Evolutionary conservation across 2,888 invertebrate genomes (phyloP), one percentile per base, ranked within the genome.

Genomic region (Eupithecia insigniata): DNA sequence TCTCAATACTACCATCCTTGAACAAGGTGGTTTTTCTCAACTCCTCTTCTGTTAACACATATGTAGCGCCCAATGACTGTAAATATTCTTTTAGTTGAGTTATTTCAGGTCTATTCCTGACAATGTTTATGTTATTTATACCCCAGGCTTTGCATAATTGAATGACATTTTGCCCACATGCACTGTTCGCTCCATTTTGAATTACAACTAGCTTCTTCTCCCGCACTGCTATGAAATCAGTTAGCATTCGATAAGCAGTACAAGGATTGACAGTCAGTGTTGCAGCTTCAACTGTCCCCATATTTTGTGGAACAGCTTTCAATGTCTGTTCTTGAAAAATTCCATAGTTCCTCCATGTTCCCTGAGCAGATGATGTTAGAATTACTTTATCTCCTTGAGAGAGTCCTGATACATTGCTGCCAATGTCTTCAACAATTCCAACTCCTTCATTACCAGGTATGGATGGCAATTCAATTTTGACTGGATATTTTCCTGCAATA

Each of bases 181-280:
- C 98, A 85, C 99, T 99, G 89, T 99, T 99, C 0, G 97, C 99
- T 64, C 99, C 99, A 92, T 99, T 99, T 92, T 99, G 99, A 83
- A 99, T 98, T 0, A 99, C 96, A 46, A 97, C 96, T 86, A 98
- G 97, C 0, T 97, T 97, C 26, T 96, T 72, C 73, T 96, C 75
- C 76, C 75, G 85, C 0, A 98, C 91, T 30, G 91, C 81, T n/a
- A 96, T 96, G 90, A 98, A 99, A 91, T 99, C 99, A 82, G 96
- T 96, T 4, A 99, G 92, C 99, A 99, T 98, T 87, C 99, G 96
- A 84, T 97, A 99, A 0, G 99, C 99, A 0, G 99, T 99, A 81
- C 98, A 97, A 0, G 99, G 99, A 90, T 99, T 99, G 0, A 99
- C 98, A 34, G 97, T 96, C 0, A 99, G 90, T 32, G 98, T 99